Evolutionary conservation across 2,888 invertebrate genomes (phyloP), one percentile per base, ranked within the genome.

Genomic region (Eugnorisma glareosa): DNA sequence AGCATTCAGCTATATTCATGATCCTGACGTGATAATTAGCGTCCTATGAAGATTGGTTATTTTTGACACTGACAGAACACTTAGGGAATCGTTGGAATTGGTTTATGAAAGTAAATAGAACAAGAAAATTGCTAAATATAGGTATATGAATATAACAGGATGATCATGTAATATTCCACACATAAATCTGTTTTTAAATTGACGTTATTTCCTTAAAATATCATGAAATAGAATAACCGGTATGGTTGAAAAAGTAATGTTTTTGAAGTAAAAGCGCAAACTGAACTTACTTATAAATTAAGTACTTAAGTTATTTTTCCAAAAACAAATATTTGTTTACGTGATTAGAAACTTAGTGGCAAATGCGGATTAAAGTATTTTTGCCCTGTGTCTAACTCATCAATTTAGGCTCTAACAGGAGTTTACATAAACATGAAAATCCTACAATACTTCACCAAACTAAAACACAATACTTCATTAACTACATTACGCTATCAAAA

Each of bases 401-500:
- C n/a, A n/a, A 8, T n/a, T 40, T 4, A 40, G 8, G n/a, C 8
- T 40, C 40, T 40, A 15, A n/a, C 8, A 40, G 31, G 31, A 59
- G 31, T 59, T 8, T 4, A 59, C 59, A 10, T 11, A 11, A 61
- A 61, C 18, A 31, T 35, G 8, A 54, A 54, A 73, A 72, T 7
- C n/a, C n/a, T 18, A 24, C 35, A 40, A 43, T 24, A 18, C 24
- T 66, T 45, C 7, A 28, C 21, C 1, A 37, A 59, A 57, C 24
- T 5, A 35, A 70, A 78, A 73, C 51, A 70, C 70, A 24, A 57
- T 35, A 15, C 45, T 28, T 83, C 45, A 81, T 81, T 77, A 72
- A 21, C 40, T 43, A 73, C 59, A 24, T 45, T 35, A n/a, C 45
- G 51, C n/a, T 67, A 81, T 75, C 70, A 82, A 70, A 84, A 71